These are phyloP conservation scores for Oscheius sp. DNA, from an alignment of 2,888 invertebrate genomes.

Conservation along the genomic window DNA sequence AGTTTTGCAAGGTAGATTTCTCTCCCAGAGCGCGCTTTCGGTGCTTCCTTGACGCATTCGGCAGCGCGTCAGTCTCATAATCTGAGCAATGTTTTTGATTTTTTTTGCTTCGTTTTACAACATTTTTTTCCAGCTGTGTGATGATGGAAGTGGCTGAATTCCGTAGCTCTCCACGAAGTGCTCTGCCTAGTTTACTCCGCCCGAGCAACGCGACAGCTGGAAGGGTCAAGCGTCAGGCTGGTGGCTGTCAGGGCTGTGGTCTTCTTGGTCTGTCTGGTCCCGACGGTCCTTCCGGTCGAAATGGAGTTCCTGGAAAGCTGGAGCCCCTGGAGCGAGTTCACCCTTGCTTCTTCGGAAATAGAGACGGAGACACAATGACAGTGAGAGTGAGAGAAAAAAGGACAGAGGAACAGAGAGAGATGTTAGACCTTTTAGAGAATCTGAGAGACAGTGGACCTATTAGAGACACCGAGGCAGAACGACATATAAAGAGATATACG, in stretches of 20 bases:
- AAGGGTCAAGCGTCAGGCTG: conserved; percentile 56
- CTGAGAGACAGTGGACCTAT: too few relatives aligned
- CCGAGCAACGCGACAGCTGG: conserved; percentile 53
- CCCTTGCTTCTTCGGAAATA: conserved; percentile 69
- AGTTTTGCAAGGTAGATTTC: conserved; percentile 71
- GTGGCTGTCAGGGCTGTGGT: conserved; percentile 63
- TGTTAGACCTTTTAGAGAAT: too few relatives aligned
- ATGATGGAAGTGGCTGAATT: conserved; percentile 72
- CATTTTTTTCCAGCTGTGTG: conserved; percentile 62
- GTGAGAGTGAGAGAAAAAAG: too few relatives aligned
- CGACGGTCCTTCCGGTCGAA: conserved; percentile 69
- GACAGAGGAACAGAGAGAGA: too few relatives aligned
- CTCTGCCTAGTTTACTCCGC: conserved; percentile 57
- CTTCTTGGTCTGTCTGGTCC: conserved; percentile 70
- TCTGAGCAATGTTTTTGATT: conserved; percentile 77
- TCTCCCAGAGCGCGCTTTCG: background rate
- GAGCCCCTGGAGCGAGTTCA: conserved; percentile 65
- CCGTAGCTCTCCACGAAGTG: conserved; percentile 56
- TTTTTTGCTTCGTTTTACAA: background rate
- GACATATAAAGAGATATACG: too few relatives aligned
- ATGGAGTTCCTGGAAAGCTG: conserved; percentile 72
- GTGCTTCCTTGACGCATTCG: conserved; percentile 79
- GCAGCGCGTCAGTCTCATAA: conserved; percentile 91
- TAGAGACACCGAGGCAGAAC: too few relatives aligned
- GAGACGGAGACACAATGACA: too few relatives aligned